Base-by-base conservation (phyloP, 2,113 vertebrate species). In the Pao palembangensis region DNA sequence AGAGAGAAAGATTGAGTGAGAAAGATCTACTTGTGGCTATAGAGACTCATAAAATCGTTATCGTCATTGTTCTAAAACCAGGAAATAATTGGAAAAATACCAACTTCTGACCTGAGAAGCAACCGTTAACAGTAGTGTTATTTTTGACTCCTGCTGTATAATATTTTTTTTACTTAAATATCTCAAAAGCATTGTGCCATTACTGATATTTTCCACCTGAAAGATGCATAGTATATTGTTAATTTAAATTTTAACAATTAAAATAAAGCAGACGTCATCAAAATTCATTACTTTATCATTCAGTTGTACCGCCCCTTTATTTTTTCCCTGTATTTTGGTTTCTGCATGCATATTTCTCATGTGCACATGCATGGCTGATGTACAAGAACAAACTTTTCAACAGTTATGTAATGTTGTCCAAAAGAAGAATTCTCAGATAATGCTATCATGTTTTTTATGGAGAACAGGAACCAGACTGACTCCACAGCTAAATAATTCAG, bases 371-470 rank as follows among this genome's bases (percentile, higher is more conserved):
- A 17, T 16, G 2, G n/a, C 44, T 17, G 44, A n/a, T 38, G 38
- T 6, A 34, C 48, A 58, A 23, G 42, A 73, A 67, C 64, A 55
- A 18, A 16, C 18, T 51, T 69, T 68, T 72, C 58, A 51, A 61
- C 4, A 19, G 73, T 86, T 81, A 63, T 46, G 44, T 71, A 80
- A 82, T 51, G 25, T 17, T 61, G 64, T 71, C 73, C 18, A 8
- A 46, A 69, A 68, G 76, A 68, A 60, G 50, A 76, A 75, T 66
- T 61, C 53, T 67, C 21, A 0, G 67, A 73, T 72, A 72, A 49
- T 2, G 56, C 70, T 82, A 85, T 84, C 81, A 44, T 21, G 55
- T 62, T 76, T 51, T 70, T 57, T 55, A 41, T 14, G 6, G 17
- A 42, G 43, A 71, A 12, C 58, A 50, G 71, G 67, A 34, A 57